Evolutionary conservation across 2,113 vertebrate species (phyloP).

Genomic region (Henicopernis longicauda): DNA sequence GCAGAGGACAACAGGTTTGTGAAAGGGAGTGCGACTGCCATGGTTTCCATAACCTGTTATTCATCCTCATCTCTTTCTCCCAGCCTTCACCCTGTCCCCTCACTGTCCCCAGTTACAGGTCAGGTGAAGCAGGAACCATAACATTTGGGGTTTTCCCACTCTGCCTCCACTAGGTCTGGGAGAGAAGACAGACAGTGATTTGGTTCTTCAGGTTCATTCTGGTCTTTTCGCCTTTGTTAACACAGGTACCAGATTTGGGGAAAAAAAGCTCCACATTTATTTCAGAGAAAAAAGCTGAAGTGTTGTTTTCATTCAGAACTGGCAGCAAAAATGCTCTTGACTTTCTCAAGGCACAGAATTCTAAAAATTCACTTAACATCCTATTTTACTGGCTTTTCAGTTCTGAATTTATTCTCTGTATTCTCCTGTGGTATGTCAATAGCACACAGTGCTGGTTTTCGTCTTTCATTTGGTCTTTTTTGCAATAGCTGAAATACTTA

Average conservation of each 20-base stretch:
- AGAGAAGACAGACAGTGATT: neutral
- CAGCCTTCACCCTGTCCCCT: neutral
- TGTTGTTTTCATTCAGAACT: neutral
- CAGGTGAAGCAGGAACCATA: neutral
- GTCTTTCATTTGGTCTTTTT: constrained; percentile 9
- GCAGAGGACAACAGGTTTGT: neutral
- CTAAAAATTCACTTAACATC: constrained; percentile 3
- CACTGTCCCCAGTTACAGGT: neutral
- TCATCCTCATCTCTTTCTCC: neutral
- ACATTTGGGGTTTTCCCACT: neutral
- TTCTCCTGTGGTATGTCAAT: neutral
- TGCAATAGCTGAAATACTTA: constrained; percentile 43
- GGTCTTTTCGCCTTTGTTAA: neutral
- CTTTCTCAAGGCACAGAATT: constrained; percentile 24
- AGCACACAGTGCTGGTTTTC: neutral
- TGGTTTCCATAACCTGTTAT: neutral
- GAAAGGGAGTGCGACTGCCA: neutral
- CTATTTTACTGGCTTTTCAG: constrained; percentile 36
- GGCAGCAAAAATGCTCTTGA: constrained; percentile 7
- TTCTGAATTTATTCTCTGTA: neutral
- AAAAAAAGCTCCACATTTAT: neutral
- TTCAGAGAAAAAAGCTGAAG: neutral
- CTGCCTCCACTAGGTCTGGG: neutral
- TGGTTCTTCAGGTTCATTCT: neutral
- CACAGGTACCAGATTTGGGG: neutral